These are phyloP conservation scores for Noctua comes DNA, from an alignment of 2,888 invertebrate species.

Conservation along the genomic window DNA sequence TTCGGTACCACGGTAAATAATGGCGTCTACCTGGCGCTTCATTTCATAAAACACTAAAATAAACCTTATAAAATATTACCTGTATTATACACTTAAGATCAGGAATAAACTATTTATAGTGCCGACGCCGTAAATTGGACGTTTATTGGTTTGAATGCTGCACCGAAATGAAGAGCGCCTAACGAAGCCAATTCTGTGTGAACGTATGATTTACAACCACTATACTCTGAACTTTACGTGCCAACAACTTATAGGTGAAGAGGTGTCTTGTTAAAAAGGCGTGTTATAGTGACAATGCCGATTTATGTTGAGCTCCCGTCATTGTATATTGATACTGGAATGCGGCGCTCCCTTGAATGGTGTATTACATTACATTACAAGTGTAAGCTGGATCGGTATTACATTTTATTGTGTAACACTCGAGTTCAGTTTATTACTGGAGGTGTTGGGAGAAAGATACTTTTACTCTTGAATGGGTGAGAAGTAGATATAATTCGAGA, in stretches of 20 bases:
- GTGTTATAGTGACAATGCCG: slow-evolving; percentile 12
- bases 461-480: not conserved
- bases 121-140: slow-evolving; percentile 57
- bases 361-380: slow-evolving; percentile 10
- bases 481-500: not conserved
- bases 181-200: slow-evolving; percentile 65
- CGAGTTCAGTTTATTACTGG: not conserved
- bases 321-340: slow-evolving; percentile 30
- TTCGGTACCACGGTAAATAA: not conserved
- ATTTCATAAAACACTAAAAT: slow-evolving; percentile 3
- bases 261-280: slow-evolving; percentile 30
- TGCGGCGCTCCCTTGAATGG: slow-evolving; percentile 38
- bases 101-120: slow-evolving; percentile 54
- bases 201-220: slow-evolving; percentile 24
- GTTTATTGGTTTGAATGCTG: slow-evolving; percentile 61
- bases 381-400: slow-evolving; percentile 13
- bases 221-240: slow-evolving; percentile 8
- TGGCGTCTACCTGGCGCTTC: not conserved
- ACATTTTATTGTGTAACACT: slow-evolving; percentile 22
- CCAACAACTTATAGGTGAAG: not conserved
- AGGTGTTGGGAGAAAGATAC: not conserved
- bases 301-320: slow-evolving; percentile 46
- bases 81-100: slow-evolving; percentile 18
- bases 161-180: slow-evolving; percentile 54
- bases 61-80: slow-evolving; percentile 55